Conservation (phyloP, 1,140 invertebrate species). For the Pogonomyrmex barbatus region DNA sequence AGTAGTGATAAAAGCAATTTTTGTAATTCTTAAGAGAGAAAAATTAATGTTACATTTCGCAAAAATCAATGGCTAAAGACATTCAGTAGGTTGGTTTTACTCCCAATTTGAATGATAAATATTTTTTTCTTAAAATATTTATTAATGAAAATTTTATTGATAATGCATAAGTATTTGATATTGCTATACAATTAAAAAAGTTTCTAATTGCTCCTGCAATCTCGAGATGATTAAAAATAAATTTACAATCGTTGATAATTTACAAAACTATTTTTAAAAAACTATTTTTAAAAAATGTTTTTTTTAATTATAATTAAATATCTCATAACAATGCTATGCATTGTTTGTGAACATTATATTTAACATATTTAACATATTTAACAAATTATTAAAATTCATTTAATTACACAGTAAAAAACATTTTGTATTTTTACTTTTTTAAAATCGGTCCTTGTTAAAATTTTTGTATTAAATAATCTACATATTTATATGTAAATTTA, state of each 20-base stretch:
- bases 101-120: not conserved
- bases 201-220: not conserved
- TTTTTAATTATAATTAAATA: constrained; percentile 16
- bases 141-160: constrained; percentile 24
- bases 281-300: not conserved
- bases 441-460: no score
- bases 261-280: not conserved
- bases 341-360: not conserved
- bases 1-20: not conserved
- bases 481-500: no score
- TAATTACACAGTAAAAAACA: not conserved
- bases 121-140: constrained; percentile 4
- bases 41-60: not conserved
- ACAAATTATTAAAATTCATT: not conserved
- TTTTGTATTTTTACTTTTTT: no score
- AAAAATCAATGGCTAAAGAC: not conserved
- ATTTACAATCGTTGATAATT: not conserved
- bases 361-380: not conserved
- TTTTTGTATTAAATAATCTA: no score
- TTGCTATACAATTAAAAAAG: not conserved
- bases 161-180: not conserved
- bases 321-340: not conserved
- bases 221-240: not conserved
- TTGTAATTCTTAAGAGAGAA: not conserved
- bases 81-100: not conserved